A percentile compares a stretch with the other conserved stretches of the same genome.
Evolutionary conservation across 2,797 vertebrate genomes (phyloP).

Genomic region (Enteromius radiatus): DNA sequence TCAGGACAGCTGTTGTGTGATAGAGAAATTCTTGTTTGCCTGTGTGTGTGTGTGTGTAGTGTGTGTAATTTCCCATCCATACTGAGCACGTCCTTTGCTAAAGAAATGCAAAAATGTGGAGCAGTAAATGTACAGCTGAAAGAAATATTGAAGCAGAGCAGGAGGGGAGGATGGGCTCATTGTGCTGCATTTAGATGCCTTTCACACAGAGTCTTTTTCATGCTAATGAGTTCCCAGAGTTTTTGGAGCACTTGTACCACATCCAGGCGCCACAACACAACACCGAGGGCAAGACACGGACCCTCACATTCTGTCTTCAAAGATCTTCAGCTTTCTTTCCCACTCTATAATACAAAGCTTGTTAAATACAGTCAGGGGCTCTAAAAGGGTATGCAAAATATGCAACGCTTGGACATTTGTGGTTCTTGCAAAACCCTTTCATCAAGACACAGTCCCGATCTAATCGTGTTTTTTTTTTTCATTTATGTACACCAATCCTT

Average conservation of each 20-base stretch:
- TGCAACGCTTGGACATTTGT: neutral
- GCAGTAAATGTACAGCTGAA: conserved; percentile 22
- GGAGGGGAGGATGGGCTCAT: neutral
- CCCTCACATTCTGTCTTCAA: neutral
- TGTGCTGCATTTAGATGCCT: conserved; percentile 9
- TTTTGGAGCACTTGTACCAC: conserved; percentile 11
- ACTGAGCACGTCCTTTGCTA: neutral
- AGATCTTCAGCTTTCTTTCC: conserved; percentile 15
- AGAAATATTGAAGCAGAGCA: neutral
- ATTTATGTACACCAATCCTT: neutral
- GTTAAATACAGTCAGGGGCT: conserved; percentile 13
- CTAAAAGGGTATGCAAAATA: neutral
- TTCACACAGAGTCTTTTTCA: conserved; percentile 32
- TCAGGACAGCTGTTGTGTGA: neutral
- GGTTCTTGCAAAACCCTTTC: neutral
- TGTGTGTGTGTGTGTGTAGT: neutral
- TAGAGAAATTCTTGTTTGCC: neutral
- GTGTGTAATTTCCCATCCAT: neutral
- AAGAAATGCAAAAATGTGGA: neutral
- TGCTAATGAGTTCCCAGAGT: conserved; percentile 36
- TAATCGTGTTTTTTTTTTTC: too few relatives aligned
- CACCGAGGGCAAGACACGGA: neutral
- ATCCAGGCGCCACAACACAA: conserved; percentile 20
- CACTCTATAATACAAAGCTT: conserved; percentile 7
- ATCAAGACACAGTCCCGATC: neutral